These are phyloP conservation scores for Hexactinellida sp. DNA, from an alignment of 37 sponge, comb jelly and placozoan genomes.

Conservation along the genomic window DNA sequence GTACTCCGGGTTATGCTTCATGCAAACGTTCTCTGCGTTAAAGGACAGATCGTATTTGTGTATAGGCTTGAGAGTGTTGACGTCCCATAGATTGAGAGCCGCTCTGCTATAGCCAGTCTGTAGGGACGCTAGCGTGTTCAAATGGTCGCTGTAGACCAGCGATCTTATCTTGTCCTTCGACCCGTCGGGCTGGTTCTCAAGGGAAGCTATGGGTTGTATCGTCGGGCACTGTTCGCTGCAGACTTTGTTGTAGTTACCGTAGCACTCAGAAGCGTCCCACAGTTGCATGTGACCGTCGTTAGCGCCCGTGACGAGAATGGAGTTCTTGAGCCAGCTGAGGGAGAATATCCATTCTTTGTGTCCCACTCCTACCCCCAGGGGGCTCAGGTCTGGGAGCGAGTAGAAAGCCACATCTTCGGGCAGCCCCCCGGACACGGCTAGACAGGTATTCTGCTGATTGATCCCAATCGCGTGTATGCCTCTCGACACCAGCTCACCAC, in stretches of 20 bases:
- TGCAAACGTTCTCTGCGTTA: constrained; percentile 2
- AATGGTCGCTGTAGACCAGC: not conserved
- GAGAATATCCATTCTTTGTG: constrained; percentile 86
- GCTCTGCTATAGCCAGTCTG: not conserved
- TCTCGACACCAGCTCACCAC: not conserved
- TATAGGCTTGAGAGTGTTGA: not conserved
- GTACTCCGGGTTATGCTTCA: not conserved
- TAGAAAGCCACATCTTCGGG: constrained; percentile 22
- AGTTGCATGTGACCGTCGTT: not conserved
- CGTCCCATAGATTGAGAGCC: not conserved
- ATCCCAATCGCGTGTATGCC: constrained; percentile 21
- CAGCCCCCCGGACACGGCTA: constrained; percentile 15
- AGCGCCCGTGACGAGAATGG: constrained; percentile 53
- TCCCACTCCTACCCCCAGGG: constrained; percentile 28
- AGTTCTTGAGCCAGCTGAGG: constrained; percentile 46
- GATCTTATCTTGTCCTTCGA: not conserved
- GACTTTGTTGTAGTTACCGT: not conserved
- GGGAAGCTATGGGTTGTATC: not conserved
- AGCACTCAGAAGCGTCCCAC: not conserved
- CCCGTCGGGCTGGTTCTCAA: not conserved
- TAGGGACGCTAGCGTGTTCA: not conserved
- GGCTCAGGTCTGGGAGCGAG: constrained; percentile 13
- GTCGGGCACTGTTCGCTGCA: not conserved
- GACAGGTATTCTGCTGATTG: not conserved
- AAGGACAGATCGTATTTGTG: not conserved